phyloP scores from a whole-genome alignment of 2,797 vertebrate species.

The Molothrus aeneus region DNA sequence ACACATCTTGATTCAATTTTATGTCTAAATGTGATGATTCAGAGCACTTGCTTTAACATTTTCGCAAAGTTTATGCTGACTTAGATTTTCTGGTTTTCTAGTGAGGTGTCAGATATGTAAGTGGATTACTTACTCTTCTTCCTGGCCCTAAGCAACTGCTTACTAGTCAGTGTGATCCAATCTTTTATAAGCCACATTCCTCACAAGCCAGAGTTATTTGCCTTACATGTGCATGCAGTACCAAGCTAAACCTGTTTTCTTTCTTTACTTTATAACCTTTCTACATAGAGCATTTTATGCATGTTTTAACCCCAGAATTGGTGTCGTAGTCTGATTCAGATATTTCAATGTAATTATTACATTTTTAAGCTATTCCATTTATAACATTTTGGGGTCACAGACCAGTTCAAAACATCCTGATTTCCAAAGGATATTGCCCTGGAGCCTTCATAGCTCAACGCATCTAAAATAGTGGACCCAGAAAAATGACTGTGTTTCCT shows the following conservation, averaged over 20 bases:
- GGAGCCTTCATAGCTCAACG: not conserved
- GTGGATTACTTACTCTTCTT: not conserved
- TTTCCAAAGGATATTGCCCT: not conserved
- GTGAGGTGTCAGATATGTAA: not conserved
- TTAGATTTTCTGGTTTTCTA: not conserved
- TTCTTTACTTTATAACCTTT: not conserved
- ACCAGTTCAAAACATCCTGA: not conserved
- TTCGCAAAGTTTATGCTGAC: not conserved
- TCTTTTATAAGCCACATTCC: not conserved
- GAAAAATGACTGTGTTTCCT: not conserved
- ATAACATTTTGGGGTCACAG: not conserved
- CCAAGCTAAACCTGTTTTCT: not conserved
- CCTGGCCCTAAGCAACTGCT: constrained; percentile 18
- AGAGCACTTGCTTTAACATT: not conserved
- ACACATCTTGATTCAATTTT: not conserved
- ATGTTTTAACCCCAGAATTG: not conserved
- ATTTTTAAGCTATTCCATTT: not conserved
- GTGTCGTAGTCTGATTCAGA: not conserved
- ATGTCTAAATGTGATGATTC: not conserved
- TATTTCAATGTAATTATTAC: not conserved
- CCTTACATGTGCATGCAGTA: not conserved
- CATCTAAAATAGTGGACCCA: not conserved
- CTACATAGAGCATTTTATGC: not conserved
- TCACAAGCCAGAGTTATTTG: not conserved
- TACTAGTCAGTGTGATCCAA: not conserved